Base-by-base conservation (phyloP, 1,140 invertebrate species). In the Drosophila paulistorum region DNA sequence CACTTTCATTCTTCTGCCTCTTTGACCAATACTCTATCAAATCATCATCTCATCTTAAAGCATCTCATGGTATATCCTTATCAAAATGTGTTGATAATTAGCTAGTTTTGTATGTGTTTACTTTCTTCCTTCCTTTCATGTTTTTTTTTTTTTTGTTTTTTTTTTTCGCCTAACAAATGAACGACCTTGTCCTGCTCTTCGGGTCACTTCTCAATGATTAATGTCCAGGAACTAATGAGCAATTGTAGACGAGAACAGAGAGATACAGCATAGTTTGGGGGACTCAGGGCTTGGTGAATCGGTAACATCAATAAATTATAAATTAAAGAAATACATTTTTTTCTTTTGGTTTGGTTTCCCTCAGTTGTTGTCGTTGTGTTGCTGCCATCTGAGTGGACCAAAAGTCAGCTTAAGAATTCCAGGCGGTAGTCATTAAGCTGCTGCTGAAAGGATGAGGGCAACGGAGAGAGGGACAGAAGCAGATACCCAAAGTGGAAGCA, bases 271-370 rank as follows among this genome's bases (percentile, higher is more conserved):
- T 20, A 51, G 45, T 51, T 51, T 20, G 61, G 11, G 37, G 57
- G 11, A 9, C 42, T 60, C 13, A 59, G 1, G 5, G 58, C 45
- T 13, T 23, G 41, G 60, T 39, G 65, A 68, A 78, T 84, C 83
- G 83, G 82, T 82, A 81, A 86, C 82, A 86, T 89, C 84, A 89
- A 89, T 89, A 89, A 89, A 89, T 89, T 89, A 89, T 81, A 89
- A 89, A 89, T 89, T 89, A 89, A 89, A 89, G 80, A 89, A 89
- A 89, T 89, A 77, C 84, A 89, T 84, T 89, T 85, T 63, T 37
- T 39, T 39, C 9, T 72, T 60, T 71, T 39, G 58, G 35, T 37
- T 37, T 37, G 7, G 35, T 37, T 45, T 35, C 55, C n/a, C n/a
- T 65, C 13, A 35, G 30, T 74, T 65, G 57, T 55, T 48, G 17